A percentile compares a stretch with the other conserved stretches of the same genome.
These are phyloP conservation scores for Scaptomyza montana DNA, from an alignment of 1,140 invertebrate genomes.

Conservation along the genomic window DNA sequence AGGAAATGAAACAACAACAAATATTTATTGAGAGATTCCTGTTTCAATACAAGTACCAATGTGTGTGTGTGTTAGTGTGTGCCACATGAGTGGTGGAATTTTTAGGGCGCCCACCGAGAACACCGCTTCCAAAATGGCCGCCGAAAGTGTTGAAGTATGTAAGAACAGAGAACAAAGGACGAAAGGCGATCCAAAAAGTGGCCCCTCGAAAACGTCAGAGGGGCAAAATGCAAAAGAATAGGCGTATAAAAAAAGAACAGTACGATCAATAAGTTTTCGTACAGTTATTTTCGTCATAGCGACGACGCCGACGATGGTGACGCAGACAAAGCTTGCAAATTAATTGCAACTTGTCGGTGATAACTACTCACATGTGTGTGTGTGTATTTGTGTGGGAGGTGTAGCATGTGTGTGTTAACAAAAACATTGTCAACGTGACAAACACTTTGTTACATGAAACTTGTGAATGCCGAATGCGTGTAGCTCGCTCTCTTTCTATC, in stretches of 20 bases:
- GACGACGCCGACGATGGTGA: conserved; percentile 26
- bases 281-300: conserved; percentile 39
- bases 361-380: conserved; percentile 1
- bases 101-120: conserved; percentile 52
- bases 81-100: conserved; percentile 73
- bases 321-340: conserved; percentile 50
- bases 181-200: conserved; percentile 20
- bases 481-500: conserved; percentile 7
- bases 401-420: conserved; percentile 16
- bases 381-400: conserved; percentile 8
- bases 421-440: conserved; percentile 59
- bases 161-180: conserved; percentile 44
- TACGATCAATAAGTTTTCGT: conserved; percentile 58
- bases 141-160: conserved; percentile 75
- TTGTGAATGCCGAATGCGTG: conserved; percentile 56
- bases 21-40: conserved; percentile 62
- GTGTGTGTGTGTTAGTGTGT: conserved; percentile 22
- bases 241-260: conserved; percentile 33
- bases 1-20: conserved; percentile 48
- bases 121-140: conserved; percentile 70
- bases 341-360: conserved; percentile 57
- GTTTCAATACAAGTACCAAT: not conserved
- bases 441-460: conserved; percentile 44
- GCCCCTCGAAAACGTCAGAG: conserved; percentile 11
- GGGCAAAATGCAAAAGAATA: not conserved